Evolutionary conservation across 2,113 vertebrate species (phyloP).

Genomic region (Tonatia bakeri): DNA sequence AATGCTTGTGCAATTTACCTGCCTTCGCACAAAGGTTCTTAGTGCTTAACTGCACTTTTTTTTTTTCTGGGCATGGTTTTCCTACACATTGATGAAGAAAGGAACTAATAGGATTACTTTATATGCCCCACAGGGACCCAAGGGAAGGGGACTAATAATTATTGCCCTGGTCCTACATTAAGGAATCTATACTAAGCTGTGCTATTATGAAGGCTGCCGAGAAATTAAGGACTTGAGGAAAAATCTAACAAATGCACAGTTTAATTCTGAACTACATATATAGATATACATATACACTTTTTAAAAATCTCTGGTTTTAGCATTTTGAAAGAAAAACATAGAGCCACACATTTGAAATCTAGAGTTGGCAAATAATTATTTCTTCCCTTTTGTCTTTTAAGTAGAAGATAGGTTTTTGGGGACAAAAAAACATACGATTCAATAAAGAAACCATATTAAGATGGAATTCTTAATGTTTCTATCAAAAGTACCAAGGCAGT

Average conservation of each 20-base stretch:
- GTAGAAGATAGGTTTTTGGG: neutral
- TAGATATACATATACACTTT: neutral
- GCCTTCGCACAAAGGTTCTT: neutral
- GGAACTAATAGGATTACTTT: neutral
- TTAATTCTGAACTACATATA: neutral
- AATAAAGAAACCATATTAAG: neutral
- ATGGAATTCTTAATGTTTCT: neutral
- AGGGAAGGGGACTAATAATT: neutral
- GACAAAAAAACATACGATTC: neutral
- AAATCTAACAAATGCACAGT: neutral
- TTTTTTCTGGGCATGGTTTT: neutral
- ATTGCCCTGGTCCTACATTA: neutral
- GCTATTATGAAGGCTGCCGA: neutral
- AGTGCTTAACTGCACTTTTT: neutral
- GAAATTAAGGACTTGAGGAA: neutral
- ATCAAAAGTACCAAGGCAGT: neutral
- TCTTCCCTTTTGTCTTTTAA: neutral
- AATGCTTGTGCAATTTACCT: neutral
- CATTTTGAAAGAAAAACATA: conserved; percentile 14
- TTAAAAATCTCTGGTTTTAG: neutral
- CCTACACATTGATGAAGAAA: neutral
- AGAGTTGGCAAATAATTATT: neutral
- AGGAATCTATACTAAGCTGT: neutral
- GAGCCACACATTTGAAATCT: neutral
- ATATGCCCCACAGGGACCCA: neutral